Base-by-base conservation (phyloP, 2,113 vertebrate species). In the Malurus elegans region DNA sequence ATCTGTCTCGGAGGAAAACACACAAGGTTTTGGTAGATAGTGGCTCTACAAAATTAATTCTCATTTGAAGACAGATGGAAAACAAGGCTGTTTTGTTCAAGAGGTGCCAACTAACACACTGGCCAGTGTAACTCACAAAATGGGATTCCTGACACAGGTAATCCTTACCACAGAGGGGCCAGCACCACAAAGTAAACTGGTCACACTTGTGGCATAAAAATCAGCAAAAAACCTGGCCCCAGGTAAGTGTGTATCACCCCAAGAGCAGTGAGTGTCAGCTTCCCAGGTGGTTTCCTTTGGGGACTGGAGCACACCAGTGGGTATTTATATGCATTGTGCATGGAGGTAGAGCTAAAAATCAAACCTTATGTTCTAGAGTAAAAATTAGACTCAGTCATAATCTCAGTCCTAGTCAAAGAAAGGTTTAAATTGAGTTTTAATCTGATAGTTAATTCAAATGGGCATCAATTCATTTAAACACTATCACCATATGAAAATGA, bases 251-350 rank as follows among this genome's bases (percentile, higher is more conserved):
- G 25, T 45, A 38, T 10, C 26, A 28, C 18, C 14, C 8, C 34
- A 64, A 32, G 34, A 53, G 18, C 48, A 38, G 28, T 5, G 10
- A 50, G 15, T 21, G 23, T 7, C n/a, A 73, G 6, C 25, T 10
- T 86, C 10, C 23, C 29, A 48, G n/a, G 9, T 61, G 53, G 7
- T 79, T 88, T 82, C 19, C 31, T 53, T 4, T 40, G 19, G 36
- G 36, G 4, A 32, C 21, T 36, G 34, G 23, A 91, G 34, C 0
- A 1, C 20, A 29, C 10, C 29, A 3, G 0, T 31, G 10, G 14
- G 8, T 9, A 84, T 58, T 28, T 61, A 11, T 32, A 13, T 21
- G 7, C 24, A 11, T 67, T 3, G 7, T 40, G 11, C 0, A 0
- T 42, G 18, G 36, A 91, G 9, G 10, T 32, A 40, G 74, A 60